Conservation (phyloP, 2,113 vertebrate genomes). For the Myodes glareolus region DNA sequence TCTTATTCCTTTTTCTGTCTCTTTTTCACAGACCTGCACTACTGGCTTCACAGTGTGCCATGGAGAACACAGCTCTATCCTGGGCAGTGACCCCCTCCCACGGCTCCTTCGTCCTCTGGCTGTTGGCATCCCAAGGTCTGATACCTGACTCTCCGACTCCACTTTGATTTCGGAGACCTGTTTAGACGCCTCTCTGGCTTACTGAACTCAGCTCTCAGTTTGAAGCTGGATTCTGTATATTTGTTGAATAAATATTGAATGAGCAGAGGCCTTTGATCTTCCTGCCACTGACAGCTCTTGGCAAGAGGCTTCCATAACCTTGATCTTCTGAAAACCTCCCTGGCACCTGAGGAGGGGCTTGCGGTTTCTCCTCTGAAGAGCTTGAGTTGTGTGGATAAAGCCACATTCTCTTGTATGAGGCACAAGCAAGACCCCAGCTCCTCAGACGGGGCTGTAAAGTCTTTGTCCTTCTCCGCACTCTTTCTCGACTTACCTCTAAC, state of each 20-base stretch:
- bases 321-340: not conserved
- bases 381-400: not conserved
- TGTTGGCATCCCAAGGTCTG: not conserved
- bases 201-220: not conserved
- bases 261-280: not conserved
- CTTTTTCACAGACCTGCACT: too few relatives aligned
- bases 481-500: rapidly evolving
- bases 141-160: not conserved
- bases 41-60: too few relatives aligned
- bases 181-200: not conserved
- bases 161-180: slow-evolving; percentile 11
- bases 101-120: rapidly evolving
- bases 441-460: rapidly evolving
- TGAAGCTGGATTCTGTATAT: not conserved
- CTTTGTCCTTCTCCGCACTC: not conserved
- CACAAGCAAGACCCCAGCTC: not conserved
- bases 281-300: not conserved
- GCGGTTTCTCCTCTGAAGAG: not conserved
- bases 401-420: not conserved
- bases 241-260: slow-evolving; percentile 42
- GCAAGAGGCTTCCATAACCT: not conserved
- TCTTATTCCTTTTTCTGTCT: not conserved
- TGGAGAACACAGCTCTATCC: too few relatives aligned
- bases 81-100: not conserved
- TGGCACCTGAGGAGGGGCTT: not conserved